A percentile compares a stretch with the other conserved stretches of the same genome.
Conservation (phyloP, 2,113 vertebrate species). For the Strix uralensis region DNA sequence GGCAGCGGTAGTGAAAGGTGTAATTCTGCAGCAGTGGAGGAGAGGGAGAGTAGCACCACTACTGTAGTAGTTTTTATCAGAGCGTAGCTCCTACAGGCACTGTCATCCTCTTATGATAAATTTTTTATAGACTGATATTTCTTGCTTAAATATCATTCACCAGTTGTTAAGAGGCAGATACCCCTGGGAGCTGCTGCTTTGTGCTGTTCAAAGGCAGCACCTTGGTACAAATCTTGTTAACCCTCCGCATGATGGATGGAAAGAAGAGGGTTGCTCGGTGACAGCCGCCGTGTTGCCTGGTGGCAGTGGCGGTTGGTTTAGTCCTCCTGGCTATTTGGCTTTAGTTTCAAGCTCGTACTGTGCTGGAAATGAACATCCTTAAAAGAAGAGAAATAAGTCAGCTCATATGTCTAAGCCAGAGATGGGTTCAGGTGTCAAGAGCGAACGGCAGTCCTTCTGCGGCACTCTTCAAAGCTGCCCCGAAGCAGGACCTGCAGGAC, state of each 20-base stretch:
- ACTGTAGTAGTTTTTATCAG: not conserved
- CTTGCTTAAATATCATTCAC: not conserved
- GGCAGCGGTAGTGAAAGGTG: fast-evolving
- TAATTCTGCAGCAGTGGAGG: not conserved
- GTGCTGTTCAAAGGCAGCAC: not conserved
- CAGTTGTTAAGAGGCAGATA: not conserved
- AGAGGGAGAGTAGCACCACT: not conserved
- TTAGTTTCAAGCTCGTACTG: not conserved
- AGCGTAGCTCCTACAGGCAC: not conserved
- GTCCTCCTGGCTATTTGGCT: not conserved
- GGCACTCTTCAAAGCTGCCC: not conserved
- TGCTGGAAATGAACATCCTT: not conserved
- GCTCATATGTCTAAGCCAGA: not conserved
- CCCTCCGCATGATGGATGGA: not conserved
- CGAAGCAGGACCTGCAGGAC: not conserved
- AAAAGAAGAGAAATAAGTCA: not conserved
- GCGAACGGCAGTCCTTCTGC: fast-evolving
- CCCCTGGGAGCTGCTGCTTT: not conserved
- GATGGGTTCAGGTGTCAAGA: not conserved
- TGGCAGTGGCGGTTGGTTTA: not conserved
- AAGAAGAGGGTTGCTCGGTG: not conserved
- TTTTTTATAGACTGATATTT: not conserved
- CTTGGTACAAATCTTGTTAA: not conserved
- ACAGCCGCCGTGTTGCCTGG: not conserved
- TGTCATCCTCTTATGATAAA: not conserved